phyloP scores from a whole-genome alignment of 2,113 vertebrate species.

The Chrysemys picta region DNA sequence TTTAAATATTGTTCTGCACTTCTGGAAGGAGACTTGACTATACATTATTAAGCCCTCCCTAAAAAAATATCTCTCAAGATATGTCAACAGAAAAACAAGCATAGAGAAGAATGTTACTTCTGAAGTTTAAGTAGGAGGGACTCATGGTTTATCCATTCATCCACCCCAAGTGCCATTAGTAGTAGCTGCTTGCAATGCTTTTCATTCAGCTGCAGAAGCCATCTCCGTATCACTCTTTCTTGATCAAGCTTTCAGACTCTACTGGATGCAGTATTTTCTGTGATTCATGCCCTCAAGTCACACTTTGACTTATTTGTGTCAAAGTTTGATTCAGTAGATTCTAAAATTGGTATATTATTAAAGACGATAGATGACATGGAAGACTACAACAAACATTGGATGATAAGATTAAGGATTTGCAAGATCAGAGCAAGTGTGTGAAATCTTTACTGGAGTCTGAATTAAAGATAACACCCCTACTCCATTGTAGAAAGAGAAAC shows the following conservation, averaged over 20 bases:
- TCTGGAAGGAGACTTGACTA: background rate
- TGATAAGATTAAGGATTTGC: constrained; percentile 34
- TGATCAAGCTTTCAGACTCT: background rate
- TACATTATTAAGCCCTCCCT: background rate
- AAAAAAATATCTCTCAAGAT: background rate
- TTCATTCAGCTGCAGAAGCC: background rate
- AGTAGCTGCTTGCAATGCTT: background rate
- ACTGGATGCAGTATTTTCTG: background rate
- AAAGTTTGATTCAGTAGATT: constrained; percentile 14
- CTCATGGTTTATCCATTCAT: background rate
- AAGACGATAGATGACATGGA: constrained; percentile 2
- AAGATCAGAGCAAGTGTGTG: background rate
- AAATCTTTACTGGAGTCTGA: constrained; percentile 3
- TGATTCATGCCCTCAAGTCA: constrained; percentile 5
- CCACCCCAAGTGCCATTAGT: background rate
- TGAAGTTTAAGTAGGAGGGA: background rate
- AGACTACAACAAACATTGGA: background rate
- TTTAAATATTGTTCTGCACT: background rate
- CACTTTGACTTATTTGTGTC: constrained; percentile 27
- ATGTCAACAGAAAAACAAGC: background rate
- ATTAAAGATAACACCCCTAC: background rate
- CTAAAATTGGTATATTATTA: constrained; percentile 25
- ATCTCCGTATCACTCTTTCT: background rate
- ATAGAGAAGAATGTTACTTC: background rate
- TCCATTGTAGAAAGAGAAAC: background rate